Conservation (phyloP, 1,140 invertebrate species). For the Chlorops oryzae region DNA sequence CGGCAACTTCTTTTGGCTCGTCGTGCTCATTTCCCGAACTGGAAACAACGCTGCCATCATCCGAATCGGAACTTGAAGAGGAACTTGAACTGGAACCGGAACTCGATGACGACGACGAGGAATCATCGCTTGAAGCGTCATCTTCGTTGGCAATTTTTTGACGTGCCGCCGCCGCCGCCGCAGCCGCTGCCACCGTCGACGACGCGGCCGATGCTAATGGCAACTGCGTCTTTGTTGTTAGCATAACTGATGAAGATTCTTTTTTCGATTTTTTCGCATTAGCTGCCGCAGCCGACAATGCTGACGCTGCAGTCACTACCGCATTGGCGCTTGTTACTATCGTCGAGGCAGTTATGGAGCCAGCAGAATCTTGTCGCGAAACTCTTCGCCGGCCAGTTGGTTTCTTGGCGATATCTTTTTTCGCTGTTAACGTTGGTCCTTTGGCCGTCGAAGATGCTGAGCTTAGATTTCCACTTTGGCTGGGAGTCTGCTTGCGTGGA, state of each 20-base stretch:
- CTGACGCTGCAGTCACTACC: constrained; percentile 10
- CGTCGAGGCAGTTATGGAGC: not conserved
- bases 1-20: no score
- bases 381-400: constrained; percentile 8
- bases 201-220: not conserved
- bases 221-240: not conserved
- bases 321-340: not conserved
- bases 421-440: constrained; percentile 39
- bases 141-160: not conserved
- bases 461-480: constrained; percentile 19
- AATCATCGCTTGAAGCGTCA: constrained; percentile 8
- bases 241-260: not conserved
- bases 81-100: constrained; percentile 14
- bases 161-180: not conserved
- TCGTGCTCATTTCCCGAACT: no score
- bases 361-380: constrained; percentile 14
- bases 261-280: not conserved
- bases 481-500: constrained; percentile 28
- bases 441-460: constrained; percentile 23
- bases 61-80: constrained; percentile 14
- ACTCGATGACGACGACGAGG: constrained; percentile 10
- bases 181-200: not conserved
- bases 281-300: not conserved
- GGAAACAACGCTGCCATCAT: no score
- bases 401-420: constrained; percentile 28